Evolutionary conservation across 1,140 invertebrate species (phyloP).

Genomic region (Drosophila virilis): DNA sequence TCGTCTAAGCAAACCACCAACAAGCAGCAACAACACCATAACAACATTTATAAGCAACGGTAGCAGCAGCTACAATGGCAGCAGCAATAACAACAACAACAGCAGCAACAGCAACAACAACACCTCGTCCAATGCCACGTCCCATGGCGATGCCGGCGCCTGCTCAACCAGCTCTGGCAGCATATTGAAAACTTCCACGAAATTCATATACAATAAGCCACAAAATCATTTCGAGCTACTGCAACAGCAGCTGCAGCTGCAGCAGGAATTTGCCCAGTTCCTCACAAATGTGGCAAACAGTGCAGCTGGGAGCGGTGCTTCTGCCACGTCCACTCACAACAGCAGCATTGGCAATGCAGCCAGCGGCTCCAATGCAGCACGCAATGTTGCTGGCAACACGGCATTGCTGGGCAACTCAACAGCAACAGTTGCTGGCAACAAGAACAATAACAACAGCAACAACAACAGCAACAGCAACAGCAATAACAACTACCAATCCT

Average conservation of each 20-base stretch:
- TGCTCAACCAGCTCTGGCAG: slow-evolving; percentile 43
- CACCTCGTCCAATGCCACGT: slow-evolving; percentile 17
- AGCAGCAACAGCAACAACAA: slow-evolving; percentile 10
- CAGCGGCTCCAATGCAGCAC: slow-evolving; percentile 14
- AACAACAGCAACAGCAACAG: slow-evolving; percentile 43
- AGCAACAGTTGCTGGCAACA: slow-evolving; percentile 40
- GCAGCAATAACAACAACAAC: slow-evolving; percentile 8
- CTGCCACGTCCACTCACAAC: slow-evolving; percentile 22
- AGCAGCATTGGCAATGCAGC: slow-evolving; percentile 17
- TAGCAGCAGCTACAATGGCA: slow-evolving; percentile 13
- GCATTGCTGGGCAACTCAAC: neutral
- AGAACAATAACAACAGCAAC: slow-evolving; percentile 34
- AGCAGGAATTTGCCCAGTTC: slow-evolving; percentile 81
- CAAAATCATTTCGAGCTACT: slow-evolving; percentile 78
- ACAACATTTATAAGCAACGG: slow-evolving; percentile 15
- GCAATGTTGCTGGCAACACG: slow-evolving; percentile 11
- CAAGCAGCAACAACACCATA: slow-evolving; percentile 34
- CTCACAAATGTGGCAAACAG: slow-evolving; percentile 77
- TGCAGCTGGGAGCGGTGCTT: slow-evolving; percentile 30
- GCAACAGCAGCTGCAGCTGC: slow-evolving; percentile 77
- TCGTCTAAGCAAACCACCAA: slow-evolving; percentile 22
- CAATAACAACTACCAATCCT: slow-evolving; percentile 48
- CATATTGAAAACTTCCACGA: slow-evolving; percentile 76
- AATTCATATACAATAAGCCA: slow-evolving; percentile 81
- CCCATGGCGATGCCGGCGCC: slow-evolving; percentile 34